Percentiles rank a stretch among this genome's conserved stretches.
Conservation (phyloP, 2,888 invertebrate genomes). For the Ophioninae sp. region DNA sequence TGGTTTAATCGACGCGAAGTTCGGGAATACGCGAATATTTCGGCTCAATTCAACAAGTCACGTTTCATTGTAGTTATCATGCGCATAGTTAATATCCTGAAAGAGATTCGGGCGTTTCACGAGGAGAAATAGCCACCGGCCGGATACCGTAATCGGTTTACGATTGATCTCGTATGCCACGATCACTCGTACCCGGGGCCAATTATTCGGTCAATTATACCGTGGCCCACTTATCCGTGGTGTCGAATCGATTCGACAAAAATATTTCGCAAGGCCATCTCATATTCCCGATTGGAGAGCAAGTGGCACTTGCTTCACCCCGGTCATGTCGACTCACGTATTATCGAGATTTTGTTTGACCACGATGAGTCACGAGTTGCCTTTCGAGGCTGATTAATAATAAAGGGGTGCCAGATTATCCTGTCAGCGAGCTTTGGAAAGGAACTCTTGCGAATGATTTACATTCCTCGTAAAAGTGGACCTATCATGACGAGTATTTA, state of each 20-base stretch:
- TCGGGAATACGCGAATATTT: not conserved
- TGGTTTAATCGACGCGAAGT: not conserved
- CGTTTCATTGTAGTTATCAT: not conserved
- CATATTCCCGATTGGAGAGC: not conserved
- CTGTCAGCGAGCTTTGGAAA: constrained; percentile 19
- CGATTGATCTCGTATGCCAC: constrained; percentile 24
- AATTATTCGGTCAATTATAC: constrained; percentile 54
- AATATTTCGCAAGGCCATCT: constrained; percentile 53
- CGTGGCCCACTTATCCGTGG: constrained; percentile 19
- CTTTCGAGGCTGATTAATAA: constrained; percentile 55
- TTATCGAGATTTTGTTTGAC: not conserved
- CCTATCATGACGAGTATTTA: constrained; percentile 33
- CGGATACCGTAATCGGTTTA: constrained; percentile 31
- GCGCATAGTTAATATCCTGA: not conserved
- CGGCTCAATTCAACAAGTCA: not conserved
- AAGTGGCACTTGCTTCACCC: not conserved
- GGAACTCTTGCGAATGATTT: constrained; percentile 22
- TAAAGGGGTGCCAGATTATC: constrained; percentile 38
- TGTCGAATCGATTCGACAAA: constrained; percentile 50
- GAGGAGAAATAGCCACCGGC: constrained; percentile 17
- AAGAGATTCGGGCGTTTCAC: constrained; percentile 8
- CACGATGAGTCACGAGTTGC: constrained; percentile 22
- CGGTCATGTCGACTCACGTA: not conserved
- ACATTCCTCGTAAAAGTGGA: constrained; percentile 20
- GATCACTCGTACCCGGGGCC: constrained; percentile 22